Conservation (phyloP, 2,888 invertebrate species). For the Choristoneura rosaceana region DNA sequence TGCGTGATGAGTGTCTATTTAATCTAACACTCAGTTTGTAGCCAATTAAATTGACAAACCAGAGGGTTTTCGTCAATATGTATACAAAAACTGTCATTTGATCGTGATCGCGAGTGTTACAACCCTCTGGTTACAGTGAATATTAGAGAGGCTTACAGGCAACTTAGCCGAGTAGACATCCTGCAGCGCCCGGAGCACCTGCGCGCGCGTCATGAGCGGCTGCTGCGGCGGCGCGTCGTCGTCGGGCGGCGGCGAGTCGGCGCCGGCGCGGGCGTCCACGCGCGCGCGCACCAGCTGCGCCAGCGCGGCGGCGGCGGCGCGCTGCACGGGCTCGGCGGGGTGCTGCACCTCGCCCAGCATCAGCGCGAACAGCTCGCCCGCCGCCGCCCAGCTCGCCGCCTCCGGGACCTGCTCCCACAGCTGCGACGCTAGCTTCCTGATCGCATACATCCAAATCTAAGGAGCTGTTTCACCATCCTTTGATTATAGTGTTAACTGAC, state of each 20-base stretch:
- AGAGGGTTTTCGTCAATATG: too few species aligned
- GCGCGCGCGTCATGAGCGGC: conserved; percentile 24
- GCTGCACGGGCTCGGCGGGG: conserved; percentile 92
- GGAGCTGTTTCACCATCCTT: too few species aligned
- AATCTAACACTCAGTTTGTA: too few species aligned
- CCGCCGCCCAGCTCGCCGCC: conserved; percentile 58
- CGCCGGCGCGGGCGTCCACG: conserved; percentile 46
- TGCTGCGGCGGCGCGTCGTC: conserved; percentile 68
- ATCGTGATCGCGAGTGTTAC: too few species aligned
- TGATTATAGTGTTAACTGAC: too few species aligned
- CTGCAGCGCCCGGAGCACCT: conserved; percentile 88
- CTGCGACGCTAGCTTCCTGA: conserved; percentile 73
- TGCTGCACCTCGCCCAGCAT: conserved; percentile 91
- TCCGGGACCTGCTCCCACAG: conserved; percentile 70
- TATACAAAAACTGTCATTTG: too few species aligned
- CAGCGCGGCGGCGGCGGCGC: conserved; percentile 92
- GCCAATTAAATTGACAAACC: too few species aligned
- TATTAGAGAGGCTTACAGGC: too few species aligned
- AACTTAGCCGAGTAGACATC: conserved; percentile 91
- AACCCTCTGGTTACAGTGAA: too few species aligned
- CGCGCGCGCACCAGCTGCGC: conserved; percentile 86
- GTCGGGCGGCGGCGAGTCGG: conserved; percentile 59
- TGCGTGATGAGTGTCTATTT: too few species aligned
- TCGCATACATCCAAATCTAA: too few species aligned
- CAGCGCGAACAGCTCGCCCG: conserved; percentile 80